These are phyloP conservation scores for Lathronympha strigana DNA, from an alignment of 2,888 invertebrate genomes.

Conservation along the genomic window DNA sequence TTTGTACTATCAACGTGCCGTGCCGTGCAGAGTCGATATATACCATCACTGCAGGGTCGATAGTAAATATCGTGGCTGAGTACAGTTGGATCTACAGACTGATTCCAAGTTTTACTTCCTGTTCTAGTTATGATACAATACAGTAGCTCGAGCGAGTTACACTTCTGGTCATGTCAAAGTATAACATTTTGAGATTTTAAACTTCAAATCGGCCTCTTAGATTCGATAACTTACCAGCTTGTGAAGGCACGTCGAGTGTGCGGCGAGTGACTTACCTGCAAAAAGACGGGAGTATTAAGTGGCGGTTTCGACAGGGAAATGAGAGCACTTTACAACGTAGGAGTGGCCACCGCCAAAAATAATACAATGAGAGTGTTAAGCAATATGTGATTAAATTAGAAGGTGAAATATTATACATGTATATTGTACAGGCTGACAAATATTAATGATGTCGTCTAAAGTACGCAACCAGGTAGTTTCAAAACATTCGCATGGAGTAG, in stretches of 20 bases:
- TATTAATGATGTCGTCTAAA: neutral
- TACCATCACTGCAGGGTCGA: too few relatives aligned
- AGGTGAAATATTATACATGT: neutral
- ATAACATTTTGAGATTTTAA: too few relatives aligned
- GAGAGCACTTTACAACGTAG: slow-evolving; percentile 38
- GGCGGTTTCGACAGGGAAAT: slow-evolving; percentile 40
- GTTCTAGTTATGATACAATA: too few relatives aligned
- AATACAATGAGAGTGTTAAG: neutral
- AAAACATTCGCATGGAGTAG: too few relatives aligned
- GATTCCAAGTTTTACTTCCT: too few relatives aligned
- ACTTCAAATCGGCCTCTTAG: too few relatives aligned
- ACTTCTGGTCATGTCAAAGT: too few relatives aligned
- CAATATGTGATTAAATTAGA: neutral
- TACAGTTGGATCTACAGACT: too few relatives aligned
- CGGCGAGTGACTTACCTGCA: slow-evolving; percentile 48
- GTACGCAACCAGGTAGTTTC: neutral
- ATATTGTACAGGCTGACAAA: neutral
- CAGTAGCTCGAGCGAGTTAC: too few relatives aligned
- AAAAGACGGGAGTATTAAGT: slow-evolving; percentile 44
- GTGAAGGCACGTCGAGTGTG: slow-evolving; percentile 1
- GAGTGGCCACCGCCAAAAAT: slow-evolving; percentile 19
- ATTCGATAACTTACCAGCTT: slow-evolving; percentile 22
- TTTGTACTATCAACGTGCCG: too few relatives aligned
- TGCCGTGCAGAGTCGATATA: too few relatives aligned
- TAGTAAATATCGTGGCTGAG: too few relatives aligned